Base-by-base conservation (phyloP, 2,888 invertebrate genomes). In the Erannis defoliaria region DNA sequence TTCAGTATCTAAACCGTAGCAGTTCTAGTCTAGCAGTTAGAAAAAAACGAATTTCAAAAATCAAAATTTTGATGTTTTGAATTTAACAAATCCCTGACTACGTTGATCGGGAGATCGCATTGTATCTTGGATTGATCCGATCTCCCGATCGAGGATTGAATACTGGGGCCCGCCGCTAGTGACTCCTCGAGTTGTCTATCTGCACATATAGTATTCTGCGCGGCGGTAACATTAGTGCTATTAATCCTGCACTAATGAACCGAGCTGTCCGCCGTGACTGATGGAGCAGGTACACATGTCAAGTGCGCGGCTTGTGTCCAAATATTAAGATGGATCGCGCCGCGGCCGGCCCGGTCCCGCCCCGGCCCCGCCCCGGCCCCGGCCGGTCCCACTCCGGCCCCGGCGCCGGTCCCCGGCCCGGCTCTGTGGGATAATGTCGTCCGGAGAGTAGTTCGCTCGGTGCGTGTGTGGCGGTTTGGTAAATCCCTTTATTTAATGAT, bases 211-310 rank as follows among this genome's bases (percentile, higher is more conserved):
- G 8, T 51, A 29, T 16, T 51, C 19, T n/a, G 29, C 16, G 29
- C 9, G 12, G 38, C 53, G 45, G 40, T 57, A 62, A 64, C 67
- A 62, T 68, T 70, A 70, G 71, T 67, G 63, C 69, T 73, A 78
- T 80, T 77, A 80, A 78, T 77, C 75, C 72, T 40, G 26, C 56
- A 71, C 75, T 81, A 81, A 81, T 80, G 80, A 80, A 77, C 66
- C 71, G 64, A 70, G 72, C 73, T 70, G 69, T 76, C 74, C 38
- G 21, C 57, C 68, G 59, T 67, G 70, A 70, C 64, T 67, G 70
- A 70, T 70, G 51, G 54, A 31, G 31, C 67, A 67, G 67, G 69
- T 69, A 59, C 55, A 59, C 51, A 57, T 62, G 62, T 62, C 62
- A 62, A 57, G 62, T 62, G 46, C 26, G 38, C 50, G 53, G 37